Evolutionary conservation across 2,888 invertebrate genomes (phyloP).

Genomic region (Lagria hirta): DNA sequence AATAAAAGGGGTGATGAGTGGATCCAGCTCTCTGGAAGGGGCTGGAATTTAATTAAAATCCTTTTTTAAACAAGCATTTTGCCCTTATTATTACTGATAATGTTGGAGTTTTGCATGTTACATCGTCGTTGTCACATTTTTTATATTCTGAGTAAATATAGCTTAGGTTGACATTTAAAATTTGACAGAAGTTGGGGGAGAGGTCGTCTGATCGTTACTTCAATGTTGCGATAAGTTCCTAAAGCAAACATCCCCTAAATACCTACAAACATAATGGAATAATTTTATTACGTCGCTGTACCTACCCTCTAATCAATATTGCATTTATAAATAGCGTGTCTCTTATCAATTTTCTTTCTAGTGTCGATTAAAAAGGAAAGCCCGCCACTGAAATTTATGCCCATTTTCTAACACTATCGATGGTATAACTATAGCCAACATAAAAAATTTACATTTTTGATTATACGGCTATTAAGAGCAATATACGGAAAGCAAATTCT

Average conservation of each 20-base stretch:
- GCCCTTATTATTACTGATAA: conserved; percentile 17
- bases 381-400: too few relatives aligned
- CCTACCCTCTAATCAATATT: conserved; percentile 6
- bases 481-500: too few relatives aligned
- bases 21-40: conserved; percentile 7
- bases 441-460: too few relatives aligned
- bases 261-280: conserved; percentile 14
- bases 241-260: conserved; percentile 17
- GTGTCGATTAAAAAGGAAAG: conserved; percentile 18
- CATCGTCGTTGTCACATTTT: conserved; percentile 11
- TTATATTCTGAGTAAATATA: conserved; percentile 6
- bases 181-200: conserved; percentile 1
- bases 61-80: conserved; percentile 14
- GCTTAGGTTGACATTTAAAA: conserved; percentile 3
- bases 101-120: conserved; percentile 8
- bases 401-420: too few relatives aligned
- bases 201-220: conserved; percentile 13
- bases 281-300: conserved; percentile 13
- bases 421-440: too few relatives aligned
- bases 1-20: conserved; percentile 22
- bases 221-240: conserved; percentile 12
- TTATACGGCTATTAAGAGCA: too few relatives aligned
- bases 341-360: conserved; percentile 11
- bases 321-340: conserved; percentile 14
- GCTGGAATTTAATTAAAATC: conserved; percentile 20